Evolutionary conservation across 2,113 vertebrate genomes (phyloP), one percentile per base, ranked within the genome.

Genomic region (Hyla sarda): DNA sequence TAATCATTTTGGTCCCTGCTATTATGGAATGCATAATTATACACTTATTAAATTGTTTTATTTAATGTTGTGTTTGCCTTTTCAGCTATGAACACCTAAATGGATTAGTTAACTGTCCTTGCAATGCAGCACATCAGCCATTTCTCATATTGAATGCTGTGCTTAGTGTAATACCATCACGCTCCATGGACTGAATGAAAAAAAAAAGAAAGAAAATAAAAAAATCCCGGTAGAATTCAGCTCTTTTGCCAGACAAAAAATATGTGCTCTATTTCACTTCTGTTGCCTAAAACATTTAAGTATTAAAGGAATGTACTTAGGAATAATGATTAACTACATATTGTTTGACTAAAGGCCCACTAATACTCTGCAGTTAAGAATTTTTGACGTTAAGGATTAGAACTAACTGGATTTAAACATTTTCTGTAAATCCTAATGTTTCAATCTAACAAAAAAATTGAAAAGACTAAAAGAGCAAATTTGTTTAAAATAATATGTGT

Each of bases 41-140:
- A 72, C 48, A 86, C 76, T 86, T 80, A 50, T 73, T 60, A 58
- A 72, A 72, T 72, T 58, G 84, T 86, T 73, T 58, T 69, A 85
- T 71, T 86, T 81, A 81, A 80, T 81, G 77, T 80, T 58, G 48
- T 81, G 52, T 86, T 86, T 86, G 65, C 50, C 50, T 86, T 86
- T 86, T 86, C 56, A 81, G 76, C 65, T 80, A 56, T 58, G n/a
- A 80, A 19, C 23, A 50, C 48, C 69, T 23, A 86, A 86, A 86
- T 85, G 74, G 58, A 69, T 72, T 86, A 72, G 34, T 72, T 73
- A 73, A 81, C 77, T 72, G 76, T 54, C 84, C 76, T 73, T 69
- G 34, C 76, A 80, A 71, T 30, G 62, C 76, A 56, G 62, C 52
- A 79, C 75, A 56, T 85, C 75, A 71, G 60, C 75, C 48, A 4